phyloP scores from a whole-genome alignment of 2,888 invertebrate genomes.

The Sisyra nigra region DNA sequence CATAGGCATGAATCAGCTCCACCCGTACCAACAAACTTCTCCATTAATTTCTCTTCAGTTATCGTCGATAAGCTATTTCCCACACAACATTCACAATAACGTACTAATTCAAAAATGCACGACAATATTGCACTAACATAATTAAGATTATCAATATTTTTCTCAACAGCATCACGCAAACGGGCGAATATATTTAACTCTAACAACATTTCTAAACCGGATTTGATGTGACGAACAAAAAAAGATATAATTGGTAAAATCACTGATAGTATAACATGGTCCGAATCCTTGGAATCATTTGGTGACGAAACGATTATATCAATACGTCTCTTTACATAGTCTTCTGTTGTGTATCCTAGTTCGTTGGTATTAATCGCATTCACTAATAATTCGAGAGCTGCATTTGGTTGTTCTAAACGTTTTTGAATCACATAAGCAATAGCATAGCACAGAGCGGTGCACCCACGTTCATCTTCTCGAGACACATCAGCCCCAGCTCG shows the following conservation, averaged over 20 bases:
- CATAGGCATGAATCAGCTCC: conserved; percentile 14
- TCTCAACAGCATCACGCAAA: conserved; percentile 17
- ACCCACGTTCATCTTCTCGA: conserved; percentile 22
- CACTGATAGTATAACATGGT: conserved; percentile 16
- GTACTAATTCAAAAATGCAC: conserved; percentile 11
- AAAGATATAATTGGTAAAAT: conserved; percentile 21
- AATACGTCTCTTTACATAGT: conserved; percentile 21
- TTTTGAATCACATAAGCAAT: conserved; percentile 23
- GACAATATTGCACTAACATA: conserved; percentile 12
- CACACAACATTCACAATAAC: conserved; percentile 3
- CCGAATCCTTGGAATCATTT: conserved; percentile 13
- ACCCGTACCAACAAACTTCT: conserved; percentile 14
- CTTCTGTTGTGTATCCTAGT: conserved; percentile 16
- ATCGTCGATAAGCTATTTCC: conserved; percentile 9
- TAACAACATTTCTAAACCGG: conserved; percentile 20
- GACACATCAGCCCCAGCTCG: conserved; percentile 19
- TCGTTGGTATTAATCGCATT: conserved; percentile 16
- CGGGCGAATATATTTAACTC: conserved; percentile 19
- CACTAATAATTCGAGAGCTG: conserved; percentile 19
- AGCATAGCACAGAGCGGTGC: conserved; percentile 25
- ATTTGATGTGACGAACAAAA: conserved; percentile 18
- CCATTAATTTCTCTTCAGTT: conserved; percentile 12
- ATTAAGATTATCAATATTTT: conserved; percentile 15
- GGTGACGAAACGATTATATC: conserved; percentile 18
- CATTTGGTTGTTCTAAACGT: conserved; percentile 17